These are phyloP conservation scores for Morinoia aosen DNA, from an alignment of 2,888 invertebrate species.

Conservation along the genomic window DNA sequence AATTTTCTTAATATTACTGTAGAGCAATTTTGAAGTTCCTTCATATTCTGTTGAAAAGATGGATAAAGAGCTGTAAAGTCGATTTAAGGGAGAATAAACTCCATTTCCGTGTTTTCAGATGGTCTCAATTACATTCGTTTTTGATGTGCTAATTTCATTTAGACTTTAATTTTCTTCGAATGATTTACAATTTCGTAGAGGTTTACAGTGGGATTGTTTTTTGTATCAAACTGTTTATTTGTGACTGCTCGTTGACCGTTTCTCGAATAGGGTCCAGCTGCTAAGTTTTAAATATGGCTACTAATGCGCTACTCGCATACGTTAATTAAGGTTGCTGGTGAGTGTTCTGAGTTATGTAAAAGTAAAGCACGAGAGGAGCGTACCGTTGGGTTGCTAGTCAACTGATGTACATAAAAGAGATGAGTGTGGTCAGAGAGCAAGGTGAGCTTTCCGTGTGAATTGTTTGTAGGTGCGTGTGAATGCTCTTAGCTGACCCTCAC, in stretches of 20 bases:
- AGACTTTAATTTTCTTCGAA: background rate
- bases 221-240: background rate
- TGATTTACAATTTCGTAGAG: background rate
- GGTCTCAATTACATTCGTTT: background rate
- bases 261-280: background rate
- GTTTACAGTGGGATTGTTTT: background rate
- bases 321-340: background rate
- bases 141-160: background rate
- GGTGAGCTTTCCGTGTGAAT: background rate
- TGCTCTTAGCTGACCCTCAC: slow-evolving; percentile 14
- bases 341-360: background rate
- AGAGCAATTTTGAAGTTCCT: background rate
- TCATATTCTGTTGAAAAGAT: background rate
- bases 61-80: background rate
- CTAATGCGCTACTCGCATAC: background rate
- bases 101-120: too few relatives aligned
- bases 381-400: slow-evolving; percentile 38
- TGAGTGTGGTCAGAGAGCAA: background rate
- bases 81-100: background rate
- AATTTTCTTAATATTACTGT: background rate
- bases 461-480: slow-evolving; percentile 36
- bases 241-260: background rate
- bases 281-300: background rate
- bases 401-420: slow-evolving; percentile 18
- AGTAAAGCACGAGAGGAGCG: background rate